These are phyloP conservation scores for Crypturellus tataupa DNA, from an alignment of 2,797 vertebrate genomes.

Conservation along the genomic window DNA sequence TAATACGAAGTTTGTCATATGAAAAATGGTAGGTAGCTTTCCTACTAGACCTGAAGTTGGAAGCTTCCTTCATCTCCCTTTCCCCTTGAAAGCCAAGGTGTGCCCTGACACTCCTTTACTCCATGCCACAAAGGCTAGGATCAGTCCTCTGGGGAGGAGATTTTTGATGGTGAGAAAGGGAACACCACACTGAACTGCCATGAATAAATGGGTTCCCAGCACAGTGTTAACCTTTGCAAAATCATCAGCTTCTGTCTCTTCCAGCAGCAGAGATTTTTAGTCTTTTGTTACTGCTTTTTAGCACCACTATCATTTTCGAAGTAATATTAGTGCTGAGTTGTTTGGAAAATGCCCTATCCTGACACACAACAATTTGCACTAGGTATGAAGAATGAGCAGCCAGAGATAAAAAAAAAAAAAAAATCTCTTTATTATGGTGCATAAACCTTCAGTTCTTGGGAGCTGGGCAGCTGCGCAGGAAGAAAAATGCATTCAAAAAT, in stretches of 20 bases:
- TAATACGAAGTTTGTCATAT: rapidly evolving
- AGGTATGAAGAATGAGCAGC: constrained; percentile 70
- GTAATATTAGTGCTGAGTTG: constrained; percentile 51
- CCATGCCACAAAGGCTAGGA: not conserved
- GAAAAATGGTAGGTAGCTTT: not conserved
- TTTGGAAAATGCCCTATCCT: constrained; percentile 71
- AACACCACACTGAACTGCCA: not conserved
- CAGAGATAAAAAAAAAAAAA: constrained; percentile 58
- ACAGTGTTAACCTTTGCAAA: constrained; percentile 23
- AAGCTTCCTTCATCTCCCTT: not conserved
- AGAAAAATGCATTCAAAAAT: constrained; percentile 81
- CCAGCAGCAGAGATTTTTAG: constrained; percentile 36
- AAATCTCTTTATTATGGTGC: constrained; percentile 85
- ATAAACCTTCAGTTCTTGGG: constrained; percentile 76
- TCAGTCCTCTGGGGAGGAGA: not conserved
- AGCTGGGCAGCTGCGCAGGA: constrained; percentile 80
- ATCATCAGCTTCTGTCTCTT: constrained; percentile 55
- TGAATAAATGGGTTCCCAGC: constrained; percentile 17
- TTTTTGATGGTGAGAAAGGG: not conserved
- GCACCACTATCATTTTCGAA: constrained; percentile 61
- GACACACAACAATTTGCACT: constrained; percentile 51
- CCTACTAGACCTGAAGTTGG: not conserved
- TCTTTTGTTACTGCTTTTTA: constrained; percentile 31
- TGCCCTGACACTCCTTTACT: not conserved
- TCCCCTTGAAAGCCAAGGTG: not conserved